Base-by-base conservation (phyloP, 2,797 vertebrate species). In the Carapus acus region DNA sequence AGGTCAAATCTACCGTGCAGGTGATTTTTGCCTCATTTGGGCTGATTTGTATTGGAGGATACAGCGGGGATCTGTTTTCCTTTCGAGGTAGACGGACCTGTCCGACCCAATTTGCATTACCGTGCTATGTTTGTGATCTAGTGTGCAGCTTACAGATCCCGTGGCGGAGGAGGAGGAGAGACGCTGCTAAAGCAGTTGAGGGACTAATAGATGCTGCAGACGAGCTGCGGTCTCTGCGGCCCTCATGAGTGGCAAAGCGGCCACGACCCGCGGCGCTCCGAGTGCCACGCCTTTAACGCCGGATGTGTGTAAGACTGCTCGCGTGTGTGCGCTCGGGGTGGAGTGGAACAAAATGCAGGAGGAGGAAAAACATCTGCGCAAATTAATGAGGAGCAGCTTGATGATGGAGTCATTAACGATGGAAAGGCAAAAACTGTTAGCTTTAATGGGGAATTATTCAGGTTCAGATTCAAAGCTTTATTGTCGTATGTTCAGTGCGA, bases 141-240 rank as follows among this genome's bases (percentile, higher is more conserved):
- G 49, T 31, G 60, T 54, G 48, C 46, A 55, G 56, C 19, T 43
- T 54, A 47, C 53, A 65, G 44, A n/a, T 63, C 49, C 40, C 38
- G 44, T 14, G 59, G 42, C 49, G 54, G 49, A 43, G 43, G 62
- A 71, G 43, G 62, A 71, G 33, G 17, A 58, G 40, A 27, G 67
- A 46, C 39, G 48, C 74, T 81, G 80, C 62, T 66, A 59, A 78
- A 83, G 47, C 65, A 69, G 62, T 88, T 82, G 60, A 74, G 62
- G 46, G 41, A 50, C 41, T 79, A 67, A 82, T 81, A 72, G 70
- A 67, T 51, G 56, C 60, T 62, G 54, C 69, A 83, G 76, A 66
- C 64, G 4, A 1, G 39, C 49, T 64, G 60, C 63, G 58, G 61
- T 67, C 60, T 49, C n/a, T n/a, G n/a, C n/a, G n/a, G n/a, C n/a